A percentile compares a stretch with the other conserved stretches of the same genome.
Evolutionary conservation across 2,888 invertebrate genomes (phyloP).

Genomic region (Julus scanicus): DNA sequence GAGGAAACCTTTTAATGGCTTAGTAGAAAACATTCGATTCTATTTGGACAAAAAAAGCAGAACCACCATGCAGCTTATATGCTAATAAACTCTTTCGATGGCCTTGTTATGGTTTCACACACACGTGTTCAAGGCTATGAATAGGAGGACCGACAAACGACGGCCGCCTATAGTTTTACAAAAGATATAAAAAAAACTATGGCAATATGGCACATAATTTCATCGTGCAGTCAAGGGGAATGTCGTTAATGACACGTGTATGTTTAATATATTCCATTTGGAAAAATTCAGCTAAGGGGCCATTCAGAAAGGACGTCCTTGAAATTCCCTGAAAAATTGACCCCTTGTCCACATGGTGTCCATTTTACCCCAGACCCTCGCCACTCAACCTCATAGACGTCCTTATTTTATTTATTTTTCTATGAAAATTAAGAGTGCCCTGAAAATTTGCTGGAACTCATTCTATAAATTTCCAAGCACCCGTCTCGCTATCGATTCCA

Average conservation of each 20-base stretch:
- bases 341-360: no score
- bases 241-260: background rate
- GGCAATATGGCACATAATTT: background rate
- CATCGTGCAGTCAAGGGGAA: background rate
- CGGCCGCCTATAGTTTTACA: background rate
- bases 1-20: slow-evolving; percentile 28
- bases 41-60: slow-evolving; percentile 19
- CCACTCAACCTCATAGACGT: no score
- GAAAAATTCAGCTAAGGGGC: background rate
- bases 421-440: no score
- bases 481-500: no score
- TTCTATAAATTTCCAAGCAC: no score
- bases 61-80: background rate
- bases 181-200: background rate
- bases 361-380: no score
- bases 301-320: no score
- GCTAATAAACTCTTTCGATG: slow-evolving; percentile 21
- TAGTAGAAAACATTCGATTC: background rate
- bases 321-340: no score
- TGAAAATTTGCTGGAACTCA: no score
- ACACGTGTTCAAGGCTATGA: slow-evolving; percentile 4
- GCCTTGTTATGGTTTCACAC: slow-evolving; percentile 24
- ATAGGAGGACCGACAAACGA: slow-evolving; percentile 12
- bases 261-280: background rate
- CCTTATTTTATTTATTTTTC: no score